phyloP scores from a whole-genome alignment of 2,797 vertebrate species.

The Syncerus caffer region DNA sequence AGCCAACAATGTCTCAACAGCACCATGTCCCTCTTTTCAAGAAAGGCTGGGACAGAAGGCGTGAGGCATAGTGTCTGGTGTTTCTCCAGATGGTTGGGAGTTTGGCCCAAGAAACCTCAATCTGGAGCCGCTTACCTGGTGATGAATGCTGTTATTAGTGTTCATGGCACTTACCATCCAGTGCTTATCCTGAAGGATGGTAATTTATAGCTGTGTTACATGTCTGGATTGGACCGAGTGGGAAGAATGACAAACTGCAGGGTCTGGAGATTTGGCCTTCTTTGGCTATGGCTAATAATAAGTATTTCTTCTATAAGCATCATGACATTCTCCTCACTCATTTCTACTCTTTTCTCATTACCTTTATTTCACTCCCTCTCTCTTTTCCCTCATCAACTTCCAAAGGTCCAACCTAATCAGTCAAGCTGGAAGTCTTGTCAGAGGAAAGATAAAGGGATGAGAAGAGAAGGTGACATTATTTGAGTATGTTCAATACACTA shows the following conservation, averaged over 20 bases:
- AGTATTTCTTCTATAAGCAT: neutral
- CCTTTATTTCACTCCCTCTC: neutral
- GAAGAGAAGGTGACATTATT: neutral
- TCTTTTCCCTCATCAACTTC: neutral
- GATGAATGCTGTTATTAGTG: slow-evolving; percentile 84
- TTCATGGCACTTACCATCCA: slow-evolving; percentile 76
- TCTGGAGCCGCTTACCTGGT: slow-evolving; percentile 78
- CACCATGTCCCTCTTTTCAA: neutral
- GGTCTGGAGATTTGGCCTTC: neutral
- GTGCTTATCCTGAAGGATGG: slow-evolving; percentile 80
- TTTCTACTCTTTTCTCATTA: neutral
- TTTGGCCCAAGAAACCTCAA: slow-evolving; percentile 66
- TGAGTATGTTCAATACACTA: neutral
- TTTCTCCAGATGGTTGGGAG: slow-evolving; percentile 72
- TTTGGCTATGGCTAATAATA: neutral
- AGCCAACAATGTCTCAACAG: neutral
- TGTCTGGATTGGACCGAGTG: slow-evolving; percentile 68
- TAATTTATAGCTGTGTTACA: slow-evolving; percentile 78
- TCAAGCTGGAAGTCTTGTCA: neutral
- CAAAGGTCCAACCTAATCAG: neutral
- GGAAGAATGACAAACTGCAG: neutral
- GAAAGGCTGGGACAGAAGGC: neutral
- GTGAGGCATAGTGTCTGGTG: neutral
- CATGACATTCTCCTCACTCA: neutral
- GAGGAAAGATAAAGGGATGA: neutral